A percentile compares a stretch with the other conserved stretches of the same genome.
Evolutionary conservation across 2,888 invertebrate genomes (phyloP).

Genomic region (Ptilodon capucinus): DNA sequence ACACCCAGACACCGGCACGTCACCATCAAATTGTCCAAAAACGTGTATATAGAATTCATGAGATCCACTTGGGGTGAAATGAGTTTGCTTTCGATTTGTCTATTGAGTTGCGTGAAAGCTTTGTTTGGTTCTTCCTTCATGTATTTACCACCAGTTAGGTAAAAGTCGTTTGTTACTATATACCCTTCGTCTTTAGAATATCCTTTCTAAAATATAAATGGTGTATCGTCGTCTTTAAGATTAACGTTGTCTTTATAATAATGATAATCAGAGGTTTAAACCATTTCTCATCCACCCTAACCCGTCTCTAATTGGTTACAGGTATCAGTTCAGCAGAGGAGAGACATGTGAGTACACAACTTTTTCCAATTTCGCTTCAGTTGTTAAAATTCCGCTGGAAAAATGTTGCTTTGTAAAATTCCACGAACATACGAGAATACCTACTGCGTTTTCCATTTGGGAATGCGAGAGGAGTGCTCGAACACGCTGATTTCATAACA

Average conservation of each 20-base stretch:
- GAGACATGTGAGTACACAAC: constrained; percentile 77
- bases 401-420: constrained; percentile 71
- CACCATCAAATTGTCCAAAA: constrained; percentile 18
- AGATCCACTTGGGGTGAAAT: not conserved
- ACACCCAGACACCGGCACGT: constrained; percentile 35
- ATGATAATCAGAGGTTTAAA: too few relatives aligned
- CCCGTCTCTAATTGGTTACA: constrained; percentile 50
- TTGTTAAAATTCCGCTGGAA: constrained; percentile 67
- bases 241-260: too few relatives aligned
- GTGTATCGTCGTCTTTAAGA: too few relatives aligned
- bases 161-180: too few relatives aligned
- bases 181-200: too few relatives aligned
- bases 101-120: not conserved
- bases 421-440: constrained; percentile 21
- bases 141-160: not conserved
- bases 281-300: constrained; percentile 15
- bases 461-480: constrained; percentile 72
- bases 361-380: constrained; percentile 58
- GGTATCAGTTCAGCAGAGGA: constrained; percentile 81
- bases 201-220: too few relatives aligned
- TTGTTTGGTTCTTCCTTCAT: not conserved
- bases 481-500: constrained; percentile 83
- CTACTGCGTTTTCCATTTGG: constrained; percentile 74
- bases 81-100: not conserved
- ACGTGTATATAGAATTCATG: not conserved